phyloP scores from a whole-genome alignment of 30 jellyfish, hydroid and myxozoan species.

The Catostylus mosaicus region DNA sequence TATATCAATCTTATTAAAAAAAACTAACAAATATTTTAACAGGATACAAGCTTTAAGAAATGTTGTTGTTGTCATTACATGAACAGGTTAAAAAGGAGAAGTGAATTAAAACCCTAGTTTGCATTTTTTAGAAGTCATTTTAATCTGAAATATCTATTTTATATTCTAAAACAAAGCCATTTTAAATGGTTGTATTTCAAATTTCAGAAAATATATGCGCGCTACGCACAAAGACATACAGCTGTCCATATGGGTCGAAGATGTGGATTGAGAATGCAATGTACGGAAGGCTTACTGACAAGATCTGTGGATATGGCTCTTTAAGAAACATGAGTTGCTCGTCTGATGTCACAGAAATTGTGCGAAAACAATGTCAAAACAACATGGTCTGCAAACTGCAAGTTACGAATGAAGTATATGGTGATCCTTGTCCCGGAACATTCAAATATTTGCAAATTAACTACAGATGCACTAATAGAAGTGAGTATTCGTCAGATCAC shows the following conservation, averaged over 20 bases:
- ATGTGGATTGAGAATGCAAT: slow-evolving; percentile 67
- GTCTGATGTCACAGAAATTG: slow-evolving; percentile 38
- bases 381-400: slow-evolving; percentile 61
- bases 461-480: slow-evolving; percentile 51
- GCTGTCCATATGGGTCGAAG: slow-evolving; percentile 57
- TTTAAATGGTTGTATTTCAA: neutral
- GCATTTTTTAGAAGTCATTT: too few species aligned
- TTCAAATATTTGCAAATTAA: slow-evolving; percentile 46
- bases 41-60: too few species aligned
- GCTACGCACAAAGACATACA: slow-evolving; percentile 32
- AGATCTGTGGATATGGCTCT: slow-evolving; percentile 48
- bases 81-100: too few species aligned
- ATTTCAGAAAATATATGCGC: slow-evolving; percentile 41
- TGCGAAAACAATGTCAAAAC: slow-evolving; percentile 37
- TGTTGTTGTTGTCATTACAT: too few species aligned
- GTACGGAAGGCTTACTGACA: slow-evolving; percentile 61
- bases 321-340: slow-evolving; percentile 33
- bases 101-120: too few species aligned
- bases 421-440: slow-evolving; percentile 75
- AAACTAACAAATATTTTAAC: too few species aligned
- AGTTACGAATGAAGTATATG: slow-evolving; percentile 39
- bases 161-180: too few species aligned
- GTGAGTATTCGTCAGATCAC: slow-evolving; percentile 8
- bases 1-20: too few species aligned
- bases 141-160: too few species aligned